Base-by-base conservation (phyloP, 2,888 invertebrate genomes). In the Campoplex capitator region DNA sequence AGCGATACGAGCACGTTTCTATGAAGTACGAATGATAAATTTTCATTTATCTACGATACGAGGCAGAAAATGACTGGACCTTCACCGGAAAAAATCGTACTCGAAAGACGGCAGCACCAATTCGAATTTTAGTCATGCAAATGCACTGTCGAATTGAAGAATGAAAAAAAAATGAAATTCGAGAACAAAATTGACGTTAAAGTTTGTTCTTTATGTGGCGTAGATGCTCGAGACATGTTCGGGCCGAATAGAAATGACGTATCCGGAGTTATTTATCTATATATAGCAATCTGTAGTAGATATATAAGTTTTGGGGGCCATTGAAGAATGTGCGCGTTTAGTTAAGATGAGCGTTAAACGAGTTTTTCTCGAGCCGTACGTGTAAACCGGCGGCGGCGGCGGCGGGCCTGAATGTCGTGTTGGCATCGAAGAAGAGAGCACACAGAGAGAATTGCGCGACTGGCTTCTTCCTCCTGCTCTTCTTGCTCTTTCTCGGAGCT, bases 361-460 rank as follows among this genome's bases (percentile, higher is more conserved):
- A 88, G 89, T 89, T 89, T 23, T 62, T 89, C 81, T 76, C 74
- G 68, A 67, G 38, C 58, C 65, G 78, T 48, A 79, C 75, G 65
- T 42, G 82, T 74, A 83, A 62, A 83, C 68, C 77, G 74, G 78
- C 68, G 85, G 84, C 83, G 85, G 84, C 83, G 23, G 23, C 23
- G 23, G 23, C 23, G 38, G 38, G 4, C 81, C 80, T 74, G 85
- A 77, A 84, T 70, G 81, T 71, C 82, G 83, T 81, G 88, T 86
- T 85, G 84, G 76, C 85, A 79, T 83, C 85, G 88, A 88, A 87
- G 85, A 86, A 32, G 56, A 35, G 56, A 58, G 54, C 11, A 13
- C 73, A 79, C 76, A 87, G 82, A 62, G 83, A 67, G 54, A 85
- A 77, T 65, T 56, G 71, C 80, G 67, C 80, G 45, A 75, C 80